Base-by-base conservation (phyloP, 1,140 invertebrate genomes). In the Formica selysi region DNA sequence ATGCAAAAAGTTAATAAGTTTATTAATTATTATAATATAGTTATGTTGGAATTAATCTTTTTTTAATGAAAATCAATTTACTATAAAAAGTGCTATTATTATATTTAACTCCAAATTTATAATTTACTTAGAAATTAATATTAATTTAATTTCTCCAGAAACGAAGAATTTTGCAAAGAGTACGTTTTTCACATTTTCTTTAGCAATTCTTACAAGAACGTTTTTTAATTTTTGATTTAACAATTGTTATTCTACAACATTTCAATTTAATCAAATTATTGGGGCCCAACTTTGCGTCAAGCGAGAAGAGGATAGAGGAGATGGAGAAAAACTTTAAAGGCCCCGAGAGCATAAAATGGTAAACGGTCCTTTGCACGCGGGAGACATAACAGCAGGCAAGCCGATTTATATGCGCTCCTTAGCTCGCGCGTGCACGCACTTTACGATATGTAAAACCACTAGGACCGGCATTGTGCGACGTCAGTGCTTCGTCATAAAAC, bases 391-490 rank as follows among this genome's bases (percentile, higher is more conserved):
- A 93, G 91, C 89, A 87, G 86, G 85, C 88, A 86, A 88, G 87
- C 86, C 91, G 91, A 92, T 93, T 92, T 93, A 92, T 92, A 93
- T 90, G 85, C 89, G 90, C 91, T 92, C 91, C 89, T 92, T 89
- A 93, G 86, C 89, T 86, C 86, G 86, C 88, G 88, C 87, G 86
- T 90, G 88, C 86, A 88, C 86, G 89, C 86, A 90, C 86, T 93
- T 92, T 92, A 93, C 88, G 92, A 93, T 93, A 93, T 93, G 92
- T 93, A 93, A 92, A 93, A 93, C 87, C 89, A 88, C 86, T 76
- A 85, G 86, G 41, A 57, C 67, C 26, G 73, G 81, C 64, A 92
- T 92, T 93, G 89, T 91, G 89, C 70, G 85, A 84, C 86, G 73
- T 83, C 79, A 79, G 68, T 89, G 87, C 85, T 76, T 73, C 76